Conservation (phyloP, 1,140 invertebrate genomes). For the Sinonovacula constricta region DNA sequence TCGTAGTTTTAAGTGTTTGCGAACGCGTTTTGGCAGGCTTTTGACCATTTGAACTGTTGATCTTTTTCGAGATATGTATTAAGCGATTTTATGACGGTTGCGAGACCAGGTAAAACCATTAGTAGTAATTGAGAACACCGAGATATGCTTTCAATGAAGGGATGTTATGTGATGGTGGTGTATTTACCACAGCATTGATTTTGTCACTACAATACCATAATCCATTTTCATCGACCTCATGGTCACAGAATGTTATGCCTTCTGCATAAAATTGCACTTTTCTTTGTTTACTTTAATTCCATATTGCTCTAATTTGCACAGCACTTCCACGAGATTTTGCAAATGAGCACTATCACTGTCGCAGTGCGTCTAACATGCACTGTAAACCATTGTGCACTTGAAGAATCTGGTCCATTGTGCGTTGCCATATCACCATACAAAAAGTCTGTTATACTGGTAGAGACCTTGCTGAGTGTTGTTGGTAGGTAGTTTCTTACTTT, state of each 20-base stretch:
- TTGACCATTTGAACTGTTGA: constrained; percentile 35
- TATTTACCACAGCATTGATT: constrained; percentile 45
- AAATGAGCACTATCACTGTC: too few relatives aligned
- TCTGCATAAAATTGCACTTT: too few relatives aligned
- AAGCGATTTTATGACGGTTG: constrained; percentile 46
- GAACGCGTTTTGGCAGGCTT: constrained; percentile 32
- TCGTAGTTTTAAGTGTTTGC: constrained; percentile 19
- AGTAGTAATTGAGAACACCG: constrained; percentile 56
- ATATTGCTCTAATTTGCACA: too few relatives aligned
- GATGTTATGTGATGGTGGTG: constrained; percentile 39
- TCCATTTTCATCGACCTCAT: too few relatives aligned
- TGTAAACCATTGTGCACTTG: too few relatives aligned
- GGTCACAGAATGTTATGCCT: too few relatives aligned
- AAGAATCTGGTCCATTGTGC: too few relatives aligned
- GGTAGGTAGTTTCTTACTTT: constrained; percentile 32
- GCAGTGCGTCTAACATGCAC: too few relatives aligned
- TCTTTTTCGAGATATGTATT: constrained; percentile 42
- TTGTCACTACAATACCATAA: constrained; percentile 39
- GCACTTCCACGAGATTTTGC: too few relatives aligned
- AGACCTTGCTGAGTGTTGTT: constrained; percentile 77
- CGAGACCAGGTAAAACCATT: constrained; percentile 49
- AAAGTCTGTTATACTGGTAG: too few relatives aligned
- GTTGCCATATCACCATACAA: too few relatives aligned
- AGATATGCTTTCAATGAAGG: constrained; percentile 42
- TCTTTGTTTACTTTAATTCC: too few relatives aligned